Base-by-base conservation (phyloP, 2,888 invertebrate species). In the Opisthograptis luteolata region DNA sequence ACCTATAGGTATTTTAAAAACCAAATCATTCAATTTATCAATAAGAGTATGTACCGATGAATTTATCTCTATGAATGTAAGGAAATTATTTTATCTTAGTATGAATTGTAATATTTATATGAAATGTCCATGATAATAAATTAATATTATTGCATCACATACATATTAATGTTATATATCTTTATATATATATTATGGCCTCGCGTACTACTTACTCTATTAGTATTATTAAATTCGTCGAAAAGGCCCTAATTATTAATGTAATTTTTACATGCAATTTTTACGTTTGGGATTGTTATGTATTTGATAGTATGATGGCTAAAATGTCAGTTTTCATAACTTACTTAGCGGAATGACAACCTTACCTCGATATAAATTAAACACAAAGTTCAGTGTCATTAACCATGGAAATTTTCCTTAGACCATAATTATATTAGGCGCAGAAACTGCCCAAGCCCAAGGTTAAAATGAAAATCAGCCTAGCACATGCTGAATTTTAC, bases 41-140 rank as follows among this genome's bases (percentile, higher is more conserved):
- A 34, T 43, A 45, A 28, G 30, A n/a, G 14, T 52, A 51, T 9
- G 14, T 52, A 51, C 41, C 45, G 46, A 56, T 56, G 52, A 59
- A 55, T 61, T 59, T 57, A 55, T 40, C 28, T 42, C 2, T 52
- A 39, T 30, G 17, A 44, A 34, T 49, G 19, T 35, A 44, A 58
- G 37, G 24, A 52, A 66, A 62, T 58, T 66, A 69, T 73, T 73
- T 73, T 67, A 66, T 60, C 55, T 62, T 63, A 66, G 34, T 53
- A 65, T 47, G 19, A 53, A 47, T n/a, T n/a, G n/a, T n/a, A n/a
- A n/a, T 1, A 47, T 17, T 36, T 10, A 13, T 24, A 48, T 48
- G 35, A 44, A 49, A 40, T 58, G 61, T 57, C 48, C 50, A 58
- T 28, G 27, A 28, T 43, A 32, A 34, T 43, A 37, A 34, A 10